Percentiles rank a stretch among this genome's conserved stretches.
Evolutionary conservation across 2,888 invertebrate genomes (phyloP).

Genomic region (Daptonema setosum): DNA sequence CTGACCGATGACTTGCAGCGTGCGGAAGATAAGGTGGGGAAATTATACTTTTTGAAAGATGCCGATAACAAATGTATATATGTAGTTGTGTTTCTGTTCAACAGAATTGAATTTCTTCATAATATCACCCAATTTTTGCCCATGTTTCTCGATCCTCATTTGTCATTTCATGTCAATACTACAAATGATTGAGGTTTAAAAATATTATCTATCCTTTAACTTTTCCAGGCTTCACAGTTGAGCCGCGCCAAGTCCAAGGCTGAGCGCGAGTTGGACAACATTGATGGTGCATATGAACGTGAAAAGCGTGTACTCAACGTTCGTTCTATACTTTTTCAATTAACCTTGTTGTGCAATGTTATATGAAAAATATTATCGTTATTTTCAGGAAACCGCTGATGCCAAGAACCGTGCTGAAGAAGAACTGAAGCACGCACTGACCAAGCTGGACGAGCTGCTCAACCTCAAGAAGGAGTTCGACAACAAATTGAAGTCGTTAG

Average conservation of each 20-base stretch:
- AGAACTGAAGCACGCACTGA: constrained; percentile 9
- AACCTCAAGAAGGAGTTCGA: constrained; percentile 7
- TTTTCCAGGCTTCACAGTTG: not conserved
- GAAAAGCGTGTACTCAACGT: constrained; percentile 7
- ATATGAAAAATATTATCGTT: not conserved
- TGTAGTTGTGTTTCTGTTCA: too few relatives aligned
- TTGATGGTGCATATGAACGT: constrained; percentile 8
- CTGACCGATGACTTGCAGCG: constrained; percentile 9
- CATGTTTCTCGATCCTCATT: too few relatives aligned
- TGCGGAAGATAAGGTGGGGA: constrained; percentile 9
- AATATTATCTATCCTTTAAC: too few relatives aligned
- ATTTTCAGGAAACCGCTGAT: constrained; percentile 10
- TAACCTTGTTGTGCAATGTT: not conserved
- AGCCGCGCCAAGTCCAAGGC: constrained; percentile 6
- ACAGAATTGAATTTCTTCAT: too few relatives aligned
- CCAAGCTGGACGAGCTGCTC: constrained; percentile 7
- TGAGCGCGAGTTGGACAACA: not conserved
- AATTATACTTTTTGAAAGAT: not conserved
- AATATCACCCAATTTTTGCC: too few relatives aligned
- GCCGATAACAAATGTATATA: too few relatives aligned
- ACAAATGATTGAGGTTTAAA: too few relatives aligned
- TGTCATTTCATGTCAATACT: too few relatives aligned
- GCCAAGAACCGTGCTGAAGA: constrained; percentile 11
- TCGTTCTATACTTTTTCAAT: not conserved
- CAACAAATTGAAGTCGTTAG: constrained; percentile 2